Evolutionary conservation across 2,113 vertebrate species (phyloP), one percentile per base, ranked within the genome.

Genomic region (Macroglossus sobrinus): DNA sequence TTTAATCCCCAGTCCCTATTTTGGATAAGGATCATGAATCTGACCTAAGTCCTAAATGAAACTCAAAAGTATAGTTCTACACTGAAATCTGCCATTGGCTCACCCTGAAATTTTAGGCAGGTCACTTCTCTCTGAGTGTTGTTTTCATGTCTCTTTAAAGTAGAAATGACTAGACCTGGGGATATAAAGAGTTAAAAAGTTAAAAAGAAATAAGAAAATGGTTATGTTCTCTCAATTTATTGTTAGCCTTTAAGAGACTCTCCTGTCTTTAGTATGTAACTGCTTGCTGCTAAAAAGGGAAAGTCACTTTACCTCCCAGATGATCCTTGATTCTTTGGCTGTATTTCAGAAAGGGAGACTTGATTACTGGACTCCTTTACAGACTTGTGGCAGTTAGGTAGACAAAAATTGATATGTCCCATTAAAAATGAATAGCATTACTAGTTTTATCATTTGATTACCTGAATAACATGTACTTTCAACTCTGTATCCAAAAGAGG

Each of bases 121-220:
- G 74, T 59, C 18, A 6, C 5, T 63, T 82, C 24, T 93, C 7
- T 79, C 53, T 66, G 72, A 38, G 14, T 82, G 43, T 88, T 89
- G 57, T 92, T 87, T 95, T 90, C 5, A 43, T 85, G 28, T 94
- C n/a, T 94, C n/a, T 96, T 86, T 92, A 59, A 85, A 69, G 55
- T 87, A 90, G 45, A 76, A 92, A 72, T 72, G 16, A 79, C 22
- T 79, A 80, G 35, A 69, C 50, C 53, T 72, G 6, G 33, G 30
- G 71, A 84, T 93, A 40, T 69, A 71, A 88, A 84, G n/a, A 79
- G 24, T 38, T 38, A 74, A 94, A 55, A 40, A 30, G 19, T 84
- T 93, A 19, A 47, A 84, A 72, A 88, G 53, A 82, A 43, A 38
- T n/a, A 45, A 66, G 43, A 28, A 94, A 55, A 21, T 50, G 38